A percentile compares a stretch with the other conserved stretches of the same genome.
These are phyloP conservation scores for Andrena cerasifolii DNA, from an alignment of 1,140 invertebrate species.

Conservation along the genomic window DNA sequence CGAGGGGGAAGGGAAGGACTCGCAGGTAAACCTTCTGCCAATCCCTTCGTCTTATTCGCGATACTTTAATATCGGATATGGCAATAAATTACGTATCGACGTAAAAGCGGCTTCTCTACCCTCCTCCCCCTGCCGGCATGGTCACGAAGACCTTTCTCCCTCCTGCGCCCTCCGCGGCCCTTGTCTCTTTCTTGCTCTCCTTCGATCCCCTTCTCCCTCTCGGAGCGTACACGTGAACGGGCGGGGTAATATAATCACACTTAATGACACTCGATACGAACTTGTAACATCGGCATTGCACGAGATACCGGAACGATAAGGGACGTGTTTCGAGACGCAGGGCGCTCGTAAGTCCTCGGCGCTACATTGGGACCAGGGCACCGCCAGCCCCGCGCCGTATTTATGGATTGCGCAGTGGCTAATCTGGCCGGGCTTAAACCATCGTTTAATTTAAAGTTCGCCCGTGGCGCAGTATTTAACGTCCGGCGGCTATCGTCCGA, in stretches of 20 bases:
- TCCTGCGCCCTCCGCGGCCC: not conserved
- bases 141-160: slow-evolving; percentile 59
- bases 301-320: slow-evolving; percentile 73
- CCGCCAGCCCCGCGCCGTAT: slow-evolving; percentile 28
- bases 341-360: slow-evolving; percentile 57
- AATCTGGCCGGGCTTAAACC: slow-evolving; percentile 49
- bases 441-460: slow-evolving; percentile 41
- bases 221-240: slow-evolving; percentile 68
- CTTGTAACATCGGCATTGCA: slow-evolving; percentile 73
- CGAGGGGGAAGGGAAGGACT: slow-evolving; percentile 24
- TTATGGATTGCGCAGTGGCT: slow-evolving; percentile 55
- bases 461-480: slow-evolving; percentile 34
- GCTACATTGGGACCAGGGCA: slow-evolving; percentile 46
- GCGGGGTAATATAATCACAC: slow-evolving; percentile 76
- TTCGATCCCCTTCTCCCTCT: not conserved
- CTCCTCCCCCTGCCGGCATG: slow-evolving; percentile 58
- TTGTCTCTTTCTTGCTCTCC: not conserved
- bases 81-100: slow-evolving; percentile 75
- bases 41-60: slow-evolving; percentile 56
- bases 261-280: slow-evolving; percentile 77
- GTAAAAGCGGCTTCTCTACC: slow-evolving; percentile 65
- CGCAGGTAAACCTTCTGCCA: slow-evolving; percentile 45
- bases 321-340: slow-evolving; percentile 64
- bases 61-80: slow-evolving; percentile 74
- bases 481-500: slow-evolving; percentile 21